Conservation (phyloP, 2,113 vertebrate genomes). For the Paramormyrops kingsleyae region DNA sequence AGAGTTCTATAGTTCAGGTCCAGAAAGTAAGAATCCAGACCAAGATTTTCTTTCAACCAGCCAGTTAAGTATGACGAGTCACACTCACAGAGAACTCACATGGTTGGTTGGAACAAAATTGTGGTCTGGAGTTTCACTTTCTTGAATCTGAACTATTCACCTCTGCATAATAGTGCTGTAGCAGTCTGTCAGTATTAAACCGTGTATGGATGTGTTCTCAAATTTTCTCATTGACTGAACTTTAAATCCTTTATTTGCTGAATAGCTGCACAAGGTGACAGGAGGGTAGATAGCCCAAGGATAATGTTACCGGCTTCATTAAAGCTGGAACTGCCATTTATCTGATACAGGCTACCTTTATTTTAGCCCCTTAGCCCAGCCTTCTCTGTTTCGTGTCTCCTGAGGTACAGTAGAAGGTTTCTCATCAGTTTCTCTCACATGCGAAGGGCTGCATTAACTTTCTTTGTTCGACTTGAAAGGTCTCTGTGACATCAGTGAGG, state of each 20-base stretch:
- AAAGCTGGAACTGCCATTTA: not conserved
- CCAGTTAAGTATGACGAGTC: too few species aligned
- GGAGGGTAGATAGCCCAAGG: not conserved
- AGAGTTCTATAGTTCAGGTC: too few species aligned
- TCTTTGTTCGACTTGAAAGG: slow-evolving; percentile 58
- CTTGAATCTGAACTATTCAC: too few species aligned
- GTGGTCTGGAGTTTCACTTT: too few species aligned
- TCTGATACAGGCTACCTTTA: not conserved
- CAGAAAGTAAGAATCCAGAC: too few species aligned
- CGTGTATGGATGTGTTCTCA: not conserved
- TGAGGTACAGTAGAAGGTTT: not conserved
- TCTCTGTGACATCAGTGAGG: slow-evolving; percentile 81
- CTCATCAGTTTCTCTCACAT: not conserved
- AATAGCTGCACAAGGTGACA: not conserved
- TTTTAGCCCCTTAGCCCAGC: not conserved
- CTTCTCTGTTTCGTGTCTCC: not conserved
- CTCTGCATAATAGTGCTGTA: not conserved
- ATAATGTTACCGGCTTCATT: not conserved
- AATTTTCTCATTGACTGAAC: not conserved
- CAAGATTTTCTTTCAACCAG: too few species aligned
- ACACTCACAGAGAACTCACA: too few species aligned
- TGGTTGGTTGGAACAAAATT: too few species aligned
- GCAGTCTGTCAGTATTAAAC: not conserved
- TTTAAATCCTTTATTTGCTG: not conserved
- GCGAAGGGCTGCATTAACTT: not conserved